Evolutionary conservation across 1,140 invertebrate species (phyloP).

Genomic region (Zaprionus vittiger): DNA sequence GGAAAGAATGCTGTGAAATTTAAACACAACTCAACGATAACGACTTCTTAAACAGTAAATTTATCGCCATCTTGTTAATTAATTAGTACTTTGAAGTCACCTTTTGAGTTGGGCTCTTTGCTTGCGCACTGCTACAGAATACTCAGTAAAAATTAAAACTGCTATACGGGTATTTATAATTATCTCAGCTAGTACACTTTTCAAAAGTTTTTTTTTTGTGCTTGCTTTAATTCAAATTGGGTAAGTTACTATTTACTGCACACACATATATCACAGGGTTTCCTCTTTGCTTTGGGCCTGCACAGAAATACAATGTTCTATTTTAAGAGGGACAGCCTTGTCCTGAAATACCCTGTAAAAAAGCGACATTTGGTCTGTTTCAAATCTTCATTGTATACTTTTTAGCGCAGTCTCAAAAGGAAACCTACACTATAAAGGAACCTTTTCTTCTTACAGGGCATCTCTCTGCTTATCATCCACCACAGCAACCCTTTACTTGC

Average conservation of each 20-base stretch:
- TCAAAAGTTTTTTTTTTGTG: background rate
- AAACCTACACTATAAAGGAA: background rate
- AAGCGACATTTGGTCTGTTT: background rate
- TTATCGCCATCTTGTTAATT: constrained; percentile 62
- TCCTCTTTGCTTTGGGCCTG: too few species aligned
- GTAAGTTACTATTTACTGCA: too few species aligned
- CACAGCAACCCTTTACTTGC: background rate
- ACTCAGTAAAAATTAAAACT: background rate
- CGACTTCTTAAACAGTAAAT: constrained; percentile 47
- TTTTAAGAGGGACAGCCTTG: too few species aligned
- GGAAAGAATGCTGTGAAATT: constrained; percentile 5
- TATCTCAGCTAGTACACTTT: background rate
- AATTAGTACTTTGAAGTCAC: constrained; percentile 54
- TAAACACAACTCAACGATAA: constrained; percentile 4
- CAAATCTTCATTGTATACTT: background rate
- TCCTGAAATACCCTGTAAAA: background rate
- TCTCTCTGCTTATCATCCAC: background rate
- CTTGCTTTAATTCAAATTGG: too few species aligned
- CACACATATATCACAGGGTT: too few species aligned
- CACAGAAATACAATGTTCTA: too few species aligned
- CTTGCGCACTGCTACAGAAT: background rate
- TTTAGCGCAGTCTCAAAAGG: background rate
- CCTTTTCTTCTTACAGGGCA: background rate
- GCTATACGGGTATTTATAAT: background rate
- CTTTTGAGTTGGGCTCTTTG: constrained; percentile 11